These are phyloP conservation scores for Lacerta agilis DNA, from an alignment of 2,797 vertebrate genomes.

Conservation along the genomic window DNA sequence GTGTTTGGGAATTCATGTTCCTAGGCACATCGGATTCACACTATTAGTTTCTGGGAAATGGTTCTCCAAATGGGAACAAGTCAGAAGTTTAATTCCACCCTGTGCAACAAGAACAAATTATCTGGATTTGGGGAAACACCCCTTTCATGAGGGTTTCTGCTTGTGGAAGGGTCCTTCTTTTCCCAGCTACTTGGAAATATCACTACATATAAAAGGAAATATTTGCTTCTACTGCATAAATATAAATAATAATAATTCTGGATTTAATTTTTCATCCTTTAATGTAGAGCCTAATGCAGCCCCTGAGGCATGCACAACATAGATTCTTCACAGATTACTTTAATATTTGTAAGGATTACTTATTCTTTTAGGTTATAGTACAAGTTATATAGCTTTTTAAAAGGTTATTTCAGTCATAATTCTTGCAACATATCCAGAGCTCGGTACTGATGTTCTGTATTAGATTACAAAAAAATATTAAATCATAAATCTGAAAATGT, in stretches of 20 bases:
- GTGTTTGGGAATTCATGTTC: background rate
- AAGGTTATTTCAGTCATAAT: conserved; percentile 6
- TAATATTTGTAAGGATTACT: background rate
- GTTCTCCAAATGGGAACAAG: background rate
- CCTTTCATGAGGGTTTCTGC: no score
- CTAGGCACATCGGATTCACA: background rate
- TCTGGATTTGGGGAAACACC: no score
- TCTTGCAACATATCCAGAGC: background rate
- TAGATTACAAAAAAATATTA: background rate
- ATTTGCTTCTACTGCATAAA: background rate
- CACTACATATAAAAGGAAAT: no score
- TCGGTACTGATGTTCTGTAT: background rate
- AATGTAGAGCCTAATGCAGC: background rate
- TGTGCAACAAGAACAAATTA: no score
- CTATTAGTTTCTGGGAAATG: background rate
- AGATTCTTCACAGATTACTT: background rate
- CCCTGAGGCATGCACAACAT: background rate
- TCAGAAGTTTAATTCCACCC: background rate
- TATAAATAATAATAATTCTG: background rate
- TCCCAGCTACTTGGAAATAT: no score
- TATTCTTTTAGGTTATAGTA: conserved; percentile 13
- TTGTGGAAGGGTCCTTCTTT: no score
- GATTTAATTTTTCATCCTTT: conserved; percentile 6
- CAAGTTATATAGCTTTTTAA: conserved; percentile 2
- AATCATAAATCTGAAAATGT: conserved; percentile 11